Conservation (phyloP, 2,888 invertebrate genomes). For the Melanotus villosus region DNA sequence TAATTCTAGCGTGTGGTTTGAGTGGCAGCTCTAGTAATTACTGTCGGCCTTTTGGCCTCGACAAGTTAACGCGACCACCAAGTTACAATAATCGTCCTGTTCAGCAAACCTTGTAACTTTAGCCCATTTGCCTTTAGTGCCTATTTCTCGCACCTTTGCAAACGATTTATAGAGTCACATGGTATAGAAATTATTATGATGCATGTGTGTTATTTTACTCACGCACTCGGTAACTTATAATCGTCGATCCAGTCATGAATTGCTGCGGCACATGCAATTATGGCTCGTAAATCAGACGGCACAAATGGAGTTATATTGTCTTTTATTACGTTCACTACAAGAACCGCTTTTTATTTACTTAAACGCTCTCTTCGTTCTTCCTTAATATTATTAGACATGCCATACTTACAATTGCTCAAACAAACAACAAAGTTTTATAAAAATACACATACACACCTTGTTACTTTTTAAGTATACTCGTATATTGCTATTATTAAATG, state of each 20-base stretch:
- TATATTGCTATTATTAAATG: too few relatives aligned
- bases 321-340: conserved; percentile 55
- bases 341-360: conserved; percentile 42
- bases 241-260: conserved; percentile 60
- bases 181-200: conserved; percentile 58
- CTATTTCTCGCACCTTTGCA: conserved; percentile 37
- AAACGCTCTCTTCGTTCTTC: too few relatives aligned
- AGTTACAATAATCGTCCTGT: conserved; percentile 47
- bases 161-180: conserved; percentile 53
- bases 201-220: conserved; percentile 60
- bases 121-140: conserved; percentile 39
- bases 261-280: conserved; percentile 65
- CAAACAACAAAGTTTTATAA: too few relatives aligned
- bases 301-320: conserved; percentile 65
- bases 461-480: too few relatives aligned
- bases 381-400: too few relatives aligned
- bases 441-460: too few relatives aligned
- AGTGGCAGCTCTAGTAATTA: conserved; percentile 67
- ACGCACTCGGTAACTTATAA: conserved; percentile 60
- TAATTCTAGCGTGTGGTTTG: conserved; percentile 66
- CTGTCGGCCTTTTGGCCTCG: conserved; percentile 61
- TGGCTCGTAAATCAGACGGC: conserved; percentile 63
- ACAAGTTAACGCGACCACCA: conserved; percentile 50
- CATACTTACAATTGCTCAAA: too few relatives aligned
- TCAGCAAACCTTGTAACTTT: conserved; percentile 42